Evolutionary conservation across 1,140 invertebrate genomes (phyloP).

Genomic region (Anastrepha obliqua): DNA sequence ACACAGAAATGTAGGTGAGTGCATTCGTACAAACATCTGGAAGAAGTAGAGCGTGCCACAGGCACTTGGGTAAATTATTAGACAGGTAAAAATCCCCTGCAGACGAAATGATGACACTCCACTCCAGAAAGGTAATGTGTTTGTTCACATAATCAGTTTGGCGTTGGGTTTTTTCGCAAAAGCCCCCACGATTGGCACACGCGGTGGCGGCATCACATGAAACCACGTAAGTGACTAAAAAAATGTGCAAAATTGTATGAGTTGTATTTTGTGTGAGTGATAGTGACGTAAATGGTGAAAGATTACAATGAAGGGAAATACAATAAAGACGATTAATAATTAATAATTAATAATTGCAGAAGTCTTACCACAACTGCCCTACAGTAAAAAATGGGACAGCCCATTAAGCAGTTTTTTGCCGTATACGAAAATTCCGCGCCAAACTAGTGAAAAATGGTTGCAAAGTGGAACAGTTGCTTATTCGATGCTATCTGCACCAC

Average conservation of each 20-base stretch:
- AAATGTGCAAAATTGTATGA: neutral
- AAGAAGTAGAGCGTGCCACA: neutral
- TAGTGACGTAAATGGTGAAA: neutral
- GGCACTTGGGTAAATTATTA: neutral
- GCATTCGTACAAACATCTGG: neutral
- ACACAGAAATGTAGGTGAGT: neutral
- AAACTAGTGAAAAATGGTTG: too few species aligned
- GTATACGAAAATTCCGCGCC: too few species aligned
- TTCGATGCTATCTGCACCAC: too few species aligned
- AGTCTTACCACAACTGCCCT: too few species aligned
- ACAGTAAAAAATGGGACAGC: too few species aligned
- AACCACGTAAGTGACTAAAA: neutral
- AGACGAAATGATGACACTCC: constrained; percentile 18
- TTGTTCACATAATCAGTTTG: neutral
- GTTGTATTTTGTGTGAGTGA: neutral
- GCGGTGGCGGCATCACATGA: neutral
- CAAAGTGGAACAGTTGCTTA: too few species aligned
- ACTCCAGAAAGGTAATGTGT: neutral
- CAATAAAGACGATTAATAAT: too few species aligned
- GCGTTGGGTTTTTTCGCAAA: constrained; percentile 34
- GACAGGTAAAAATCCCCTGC: constrained; percentile 23
- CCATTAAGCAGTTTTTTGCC: too few species aligned
- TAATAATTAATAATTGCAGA: too few species aligned
- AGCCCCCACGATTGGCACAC: neutral
- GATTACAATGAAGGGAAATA: neutral